A percentile compares a stretch with the other conserved stretches of the same genome.
Conservation (phyloP, 2,797 vertebrate species). For the Tokudaia muenninki region DNA sequence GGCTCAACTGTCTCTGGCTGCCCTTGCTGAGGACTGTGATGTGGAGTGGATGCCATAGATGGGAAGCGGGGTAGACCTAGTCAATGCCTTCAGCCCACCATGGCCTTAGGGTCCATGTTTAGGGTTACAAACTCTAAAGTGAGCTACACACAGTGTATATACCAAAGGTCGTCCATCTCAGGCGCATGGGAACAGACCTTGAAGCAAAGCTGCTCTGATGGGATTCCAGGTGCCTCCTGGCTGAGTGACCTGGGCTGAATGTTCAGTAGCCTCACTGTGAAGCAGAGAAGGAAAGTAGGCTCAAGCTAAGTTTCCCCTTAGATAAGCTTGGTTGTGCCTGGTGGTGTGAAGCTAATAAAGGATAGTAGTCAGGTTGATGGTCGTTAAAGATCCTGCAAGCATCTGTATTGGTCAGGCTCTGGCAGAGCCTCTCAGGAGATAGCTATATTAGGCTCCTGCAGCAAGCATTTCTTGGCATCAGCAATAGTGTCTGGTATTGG, state of each 20-base stretch:
- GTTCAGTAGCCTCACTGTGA: not conserved
- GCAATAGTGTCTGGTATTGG: too few relatives aligned
- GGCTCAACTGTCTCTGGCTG: not conserved
- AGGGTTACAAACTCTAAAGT: not conserved
- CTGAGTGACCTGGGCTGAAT: not conserved
- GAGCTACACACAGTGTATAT: not conserved
- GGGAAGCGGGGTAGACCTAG: not conserved
- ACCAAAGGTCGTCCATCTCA: not conserved
- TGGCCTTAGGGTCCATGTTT: not conserved
- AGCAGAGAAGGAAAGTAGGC: not conserved
- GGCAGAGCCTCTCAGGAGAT: too few relatives aligned
- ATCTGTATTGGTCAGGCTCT: too few relatives aligned
- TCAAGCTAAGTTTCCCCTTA: not conserved
- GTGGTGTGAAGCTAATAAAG: not conserved
- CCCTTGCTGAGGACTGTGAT: not conserved
- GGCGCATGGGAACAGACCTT: not conserved
- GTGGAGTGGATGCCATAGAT: not conserved
- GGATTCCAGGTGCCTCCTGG: not conserved
- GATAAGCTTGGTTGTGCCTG: not conserved
- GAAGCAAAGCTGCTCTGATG: not conserved
- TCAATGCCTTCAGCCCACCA: not conserved
- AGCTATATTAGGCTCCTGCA: too few relatives aligned
- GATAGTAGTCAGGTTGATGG: not conserved
- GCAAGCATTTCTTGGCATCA: too few relatives aligned
- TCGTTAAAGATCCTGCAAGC: not conserved